Evolutionary conservation across 2,797 vertebrate genomes (phyloP), one percentile per base, ranked within the genome.

Genomic region (Falco novaeseelandiae): DNA sequence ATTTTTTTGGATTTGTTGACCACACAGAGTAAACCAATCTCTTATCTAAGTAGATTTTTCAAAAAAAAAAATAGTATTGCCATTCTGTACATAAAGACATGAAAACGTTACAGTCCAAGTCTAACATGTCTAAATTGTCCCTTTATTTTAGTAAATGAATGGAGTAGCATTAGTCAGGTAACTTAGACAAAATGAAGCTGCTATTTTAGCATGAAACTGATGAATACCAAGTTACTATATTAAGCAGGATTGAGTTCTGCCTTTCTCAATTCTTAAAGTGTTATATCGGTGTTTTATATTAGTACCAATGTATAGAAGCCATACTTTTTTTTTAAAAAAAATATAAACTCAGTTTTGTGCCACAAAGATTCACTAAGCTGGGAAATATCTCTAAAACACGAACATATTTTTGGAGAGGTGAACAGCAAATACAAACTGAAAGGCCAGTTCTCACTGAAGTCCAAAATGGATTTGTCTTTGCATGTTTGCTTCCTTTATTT

Each of bases 381-480:
- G 25, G 49, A 77, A 63, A 9, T 19, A 11, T 5, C 32, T 72
- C 32, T 32, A 66, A 67, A 88, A 49, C 23, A 17, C 4, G 26
- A 52, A 34, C 9, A 2, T 79, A 30, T 11, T 78, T 81, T 74
- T 54, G 38, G 20, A 54, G n/a, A 62, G 10, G 10, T 81, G 42
- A 89, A 74, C 58, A 29, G 42, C 69, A 79, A 40, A 69, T 30
- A 63, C 11, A 34, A 69, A 87, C 8, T 48, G 25, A 89, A 91
- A 44, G 32, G 14, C 13, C 3, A 6, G 0, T 58, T 86, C 14
- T 77, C 16, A 30, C 49, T 48, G n/a, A 57, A 2, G 1, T 74
- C 20, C 26, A 58, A 57, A 34, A 72, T 72, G 58, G 21, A 76
- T 82, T 90, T 84, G 38, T 79, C 48, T 83, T 90, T 82, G n/a